A percentile compares a stretch with the other conserved stretches of the same genome.
Evolutionary conservation across 2,888 invertebrate genomes (phyloP).

Genomic region (Orthosia cruda): DNA sequence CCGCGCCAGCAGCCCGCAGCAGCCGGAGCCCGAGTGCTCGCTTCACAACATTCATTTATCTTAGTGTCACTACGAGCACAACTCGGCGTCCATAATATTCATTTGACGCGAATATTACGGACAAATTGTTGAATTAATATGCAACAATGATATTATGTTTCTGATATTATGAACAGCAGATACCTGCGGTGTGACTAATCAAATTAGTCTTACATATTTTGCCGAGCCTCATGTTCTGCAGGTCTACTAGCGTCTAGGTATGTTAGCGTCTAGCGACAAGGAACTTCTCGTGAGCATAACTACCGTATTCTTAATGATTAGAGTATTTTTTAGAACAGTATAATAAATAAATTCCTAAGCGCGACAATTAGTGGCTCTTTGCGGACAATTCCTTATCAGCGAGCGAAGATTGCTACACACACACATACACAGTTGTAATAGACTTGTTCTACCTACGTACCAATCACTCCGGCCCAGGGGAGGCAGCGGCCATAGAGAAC

Average conservation of each 20-base stretch:
- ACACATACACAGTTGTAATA: not conserved
- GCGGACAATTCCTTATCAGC: not conserved
- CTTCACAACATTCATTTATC: constrained; percentile 13
- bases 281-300: not conserved
- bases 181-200: too few species aligned
- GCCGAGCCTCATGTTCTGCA: not conserved
- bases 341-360: not conserved
- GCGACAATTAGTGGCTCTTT: constrained; percentile 8
- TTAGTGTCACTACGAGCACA: constrained; percentile 4
- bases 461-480: not conserved
- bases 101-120: not conserved
- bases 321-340: not conserved
- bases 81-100: constrained; percentile 1
- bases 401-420: not conserved
- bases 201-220: too few species aligned
- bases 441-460: too few species aligned
- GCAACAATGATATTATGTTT: not conserved
- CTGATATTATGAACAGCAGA: not conserved
- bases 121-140: not conserved
- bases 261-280: too few species aligned
- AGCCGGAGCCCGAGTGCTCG: not conserved
- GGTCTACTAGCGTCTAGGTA: too few species aligned
- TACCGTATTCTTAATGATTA: not conserved
- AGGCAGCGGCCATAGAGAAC: not conserved
- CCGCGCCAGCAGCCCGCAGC: not conserved